A percentile compares a stretch with the other conserved stretches of the same genome.
These are phyloP conservation scores for Anthophora plumipes DNA, from an alignment of 2,888 invertebrate genomes.

Conservation along the genomic window DNA sequence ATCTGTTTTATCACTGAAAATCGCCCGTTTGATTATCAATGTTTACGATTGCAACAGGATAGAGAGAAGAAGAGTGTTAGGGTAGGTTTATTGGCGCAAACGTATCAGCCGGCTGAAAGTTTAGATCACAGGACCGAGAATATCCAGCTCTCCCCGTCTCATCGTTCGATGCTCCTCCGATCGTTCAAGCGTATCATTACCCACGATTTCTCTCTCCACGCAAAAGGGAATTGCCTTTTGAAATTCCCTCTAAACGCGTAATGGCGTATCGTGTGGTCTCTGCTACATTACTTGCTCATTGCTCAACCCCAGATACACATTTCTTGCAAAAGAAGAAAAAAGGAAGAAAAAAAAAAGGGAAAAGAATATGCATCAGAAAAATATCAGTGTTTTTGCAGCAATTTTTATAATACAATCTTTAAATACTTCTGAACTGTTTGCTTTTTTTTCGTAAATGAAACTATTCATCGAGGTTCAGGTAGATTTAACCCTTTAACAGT, in stretches of 20 bases:
- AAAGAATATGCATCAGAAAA: background rate
- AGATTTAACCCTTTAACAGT: no score
- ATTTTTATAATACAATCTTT: background rate
- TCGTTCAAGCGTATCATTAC: conserved; percentile 57
- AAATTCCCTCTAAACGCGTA: conserved; percentile 19
- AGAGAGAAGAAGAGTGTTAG: no score
- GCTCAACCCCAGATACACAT: background rate
- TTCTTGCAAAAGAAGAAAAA: no score
- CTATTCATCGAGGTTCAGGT: no score
- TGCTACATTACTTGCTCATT: no score
- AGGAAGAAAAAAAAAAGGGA: no score
- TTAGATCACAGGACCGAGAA: conserved; percentile 35
- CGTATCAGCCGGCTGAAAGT: conserved; percentile 28
- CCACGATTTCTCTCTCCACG: conserved; percentile 56
- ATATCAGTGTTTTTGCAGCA: background rate
- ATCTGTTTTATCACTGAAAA: background rate
- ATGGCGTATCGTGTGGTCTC: conserved; percentile 16
- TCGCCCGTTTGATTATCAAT: background rate
- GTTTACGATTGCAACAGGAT: background rate
- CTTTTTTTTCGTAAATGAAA: no score
- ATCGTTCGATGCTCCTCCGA: conserved; percentile 29
- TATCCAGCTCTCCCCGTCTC: conserved; percentile 39
- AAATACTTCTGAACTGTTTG: no score
- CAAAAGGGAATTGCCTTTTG: conserved; percentile 50
- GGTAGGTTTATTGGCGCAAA: conserved; percentile 16